These are phyloP conservation scores for Jordanella pulchra DNA, from an alignment of 2,797 vertebrate genomes.

Conservation along the genomic window DNA sequence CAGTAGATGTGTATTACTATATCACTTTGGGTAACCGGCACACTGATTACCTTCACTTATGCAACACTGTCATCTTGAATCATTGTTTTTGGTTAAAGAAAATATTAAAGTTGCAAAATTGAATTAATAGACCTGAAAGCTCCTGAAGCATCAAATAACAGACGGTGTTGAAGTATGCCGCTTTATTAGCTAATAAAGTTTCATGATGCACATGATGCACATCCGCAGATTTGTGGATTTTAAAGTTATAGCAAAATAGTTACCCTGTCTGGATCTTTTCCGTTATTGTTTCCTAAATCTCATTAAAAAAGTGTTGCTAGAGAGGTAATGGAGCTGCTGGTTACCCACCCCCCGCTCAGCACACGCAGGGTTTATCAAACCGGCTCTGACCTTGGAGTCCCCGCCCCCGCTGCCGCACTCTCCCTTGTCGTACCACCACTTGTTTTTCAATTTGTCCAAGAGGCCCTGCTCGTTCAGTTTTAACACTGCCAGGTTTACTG, in stretches of 20 bases:
- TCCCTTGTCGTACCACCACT: slow-evolving; percentile 99
- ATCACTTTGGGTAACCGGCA: slow-evolving; percentile 99
- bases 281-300: slow-evolving; percentile 20
- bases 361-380: slow-evolving; percentile 93
- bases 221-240: slow-evolving; percentile 4
- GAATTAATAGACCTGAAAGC: background rate
- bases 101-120: background rate
- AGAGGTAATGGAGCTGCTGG: slow-evolving; percentile 84
- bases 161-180: background rate
- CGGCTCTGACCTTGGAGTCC: slow-evolving; percentile 99
- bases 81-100: slow-evolving; percentile 13
- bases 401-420: slow-evolving; percentile 99
- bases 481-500: slow-evolving; percentile 99
- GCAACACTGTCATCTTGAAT: slow-evolving; percentile 33
- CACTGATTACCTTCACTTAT: slow-evolving; percentile 78
- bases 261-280: slow-evolving; percentile 8
- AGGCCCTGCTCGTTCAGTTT: slow-evolving; percentile 99
- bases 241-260: slow-evolving; percentile 24
- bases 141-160: slow-evolving; percentile 10
- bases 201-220: background rate
- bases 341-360: slow-evolving; percentile 86
- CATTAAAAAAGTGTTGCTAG: slow-evolving; percentile 46
- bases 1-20: slow-evolving; percentile 97
- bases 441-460: slow-evolving; percentile 99
- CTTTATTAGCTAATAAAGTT: background rate